Base-by-base conservation (phyloP, 2,113 vertebrate species). In the Otocyon megalotis region DNA sequence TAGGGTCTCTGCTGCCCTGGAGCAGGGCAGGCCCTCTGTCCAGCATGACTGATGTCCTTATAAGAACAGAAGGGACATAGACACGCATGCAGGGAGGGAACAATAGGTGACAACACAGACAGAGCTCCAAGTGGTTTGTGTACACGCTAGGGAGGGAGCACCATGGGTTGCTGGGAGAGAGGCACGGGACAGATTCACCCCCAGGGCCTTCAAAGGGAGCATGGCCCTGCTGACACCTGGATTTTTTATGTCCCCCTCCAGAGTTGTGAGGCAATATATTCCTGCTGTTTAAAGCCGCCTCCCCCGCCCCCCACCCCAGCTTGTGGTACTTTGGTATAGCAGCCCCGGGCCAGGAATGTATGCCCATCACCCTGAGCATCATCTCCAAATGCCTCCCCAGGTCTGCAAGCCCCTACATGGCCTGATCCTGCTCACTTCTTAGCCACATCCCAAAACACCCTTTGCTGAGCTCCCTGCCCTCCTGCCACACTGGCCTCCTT, bases 301-400 rank as follows among this genome's bases (percentile, higher is more conserved):
- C n/a, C n/a, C n/a, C n/a, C n/a, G n/a, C n/a, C 17, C 76, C 16
- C 7, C 5, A 0, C 17, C 62, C 16, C 12, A 0, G n/a, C 5
- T 43, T 43, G 26, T 69, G n/a, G 35, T 7, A 11, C 22, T 58
- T 43, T 11, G 32, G 15, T 16, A 43, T 17, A 8, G 77, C 8
- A 4, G 13, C 16, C 26, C 35, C 3, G 1, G 35, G 13, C 20
- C 20, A 16, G 20, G 35, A 48, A 32, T 17, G 32, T 24, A 20
- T 11, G 35, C 12, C 13, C n/a, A 4, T 32, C 8, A 30, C 15
- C 30, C 15, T 37, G 22, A 53, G 32, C n/a, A 11, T 53, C 22
- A 48, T 37, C 16, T 35, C 11, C 53, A 16, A 74, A 30, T 28
- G 56, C 43, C 37, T 35, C 56, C 60, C 22, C 5, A 2, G 22